A percentile compares a stretch with the other conserved stretches of the same genome.
Evolutionary conservation across 2,888 invertebrate species (phyloP).

Genomic region (Falcaria lacertinaria): DNA sequence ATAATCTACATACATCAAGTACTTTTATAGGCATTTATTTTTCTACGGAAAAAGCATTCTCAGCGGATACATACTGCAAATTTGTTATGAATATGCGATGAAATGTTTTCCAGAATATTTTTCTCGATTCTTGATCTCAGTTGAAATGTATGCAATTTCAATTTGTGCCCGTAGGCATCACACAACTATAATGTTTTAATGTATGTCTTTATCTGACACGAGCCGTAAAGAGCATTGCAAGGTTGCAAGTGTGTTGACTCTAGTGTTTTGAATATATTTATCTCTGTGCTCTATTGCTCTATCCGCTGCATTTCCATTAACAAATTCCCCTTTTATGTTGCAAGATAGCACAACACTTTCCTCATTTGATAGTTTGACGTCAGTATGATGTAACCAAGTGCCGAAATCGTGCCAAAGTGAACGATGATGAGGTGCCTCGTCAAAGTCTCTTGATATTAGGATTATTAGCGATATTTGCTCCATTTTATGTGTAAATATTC

Average conservation of each 20-base stretch:
- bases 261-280: slow-evolving; percentile 70
- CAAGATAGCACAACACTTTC: slow-evolving; percentile 45
- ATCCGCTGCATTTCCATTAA: slow-evolving; percentile 51
- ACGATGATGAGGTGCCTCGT: slow-evolving; percentile 36
- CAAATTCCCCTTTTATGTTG: slow-evolving; percentile 30
- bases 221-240: slow-evolving; percentile 74
- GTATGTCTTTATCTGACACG: slow-evolving; percentile 67
- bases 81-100: neutral
- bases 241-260: slow-evolving; percentile 78
- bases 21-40: too few relatives aligned
- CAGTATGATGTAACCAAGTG: slow-evolving; percentile 64
- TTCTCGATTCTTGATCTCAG: neutral
- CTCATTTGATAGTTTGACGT: slow-evolving; percentile 59
- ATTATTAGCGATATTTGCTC: slow-evolving; percentile 12
- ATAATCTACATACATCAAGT: too few relatives aligned
- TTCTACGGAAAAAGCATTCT: too few relatives aligned
- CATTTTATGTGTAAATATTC: neutral
- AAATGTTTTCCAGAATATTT: too few relatives aligned
- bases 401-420: slow-evolving; percentile 58
- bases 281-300: slow-evolving; percentile 62
- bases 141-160: neutral
- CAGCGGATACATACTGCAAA: neutral
- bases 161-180: slow-evolving; percentile 32
- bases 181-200: slow-evolving; percentile 65
- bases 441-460: slow-evolving; percentile 22